Base-by-base conservation (phyloP, 2,888 invertebrate species). In the Schizaphis graminum region DNA sequence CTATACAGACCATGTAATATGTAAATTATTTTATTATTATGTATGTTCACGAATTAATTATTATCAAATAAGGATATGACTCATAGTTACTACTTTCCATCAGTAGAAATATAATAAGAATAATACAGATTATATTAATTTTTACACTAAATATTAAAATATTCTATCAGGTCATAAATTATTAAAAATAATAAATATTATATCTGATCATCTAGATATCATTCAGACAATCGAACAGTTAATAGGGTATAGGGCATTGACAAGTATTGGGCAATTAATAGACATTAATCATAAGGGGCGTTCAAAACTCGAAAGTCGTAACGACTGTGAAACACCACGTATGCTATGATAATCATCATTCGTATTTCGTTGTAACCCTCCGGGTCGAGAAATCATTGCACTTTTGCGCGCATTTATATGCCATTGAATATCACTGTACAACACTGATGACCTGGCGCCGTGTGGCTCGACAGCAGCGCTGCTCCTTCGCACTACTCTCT, bases 391-490 rank as follows among this genome's bases (percentile, higher is more conserved):
- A 93, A 44, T 2, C 61, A 8, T 26, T 11, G 87, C 56, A 41
- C 41, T 35, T 53, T 88, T 49, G 28, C 41, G 88, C 67, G 88
- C 92, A 77, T 92, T 92, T 67, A 77, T 61, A 49, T 44, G 88
- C 44, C 53, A 41, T 88, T 92, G 53, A 53, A 92, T 44, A 21
- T 35, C 8, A 26, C 11, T 16, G 28, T 53, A 67, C 21, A 77
- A 77, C 35, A 53, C 21, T 77, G 92, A 89, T 92, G 92, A 92
- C 53, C 13, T 88, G 92, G 92, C 93, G 56, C 47, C 47, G 89
- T 89, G 94, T 93, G 89, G 85, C 85, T 57, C 44, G n/a, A 28
- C 77, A 41, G 35, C 35, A 35, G 35, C 77, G 57, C 57, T 57
- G 3, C 26, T 26, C 1, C 10, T 77, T 8, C 77, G 35, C 35